These are phyloP conservation scores for Tortricodes alternella DNA, from an alignment of 2,888 invertebrate species.

Conservation along the genomic window DNA sequence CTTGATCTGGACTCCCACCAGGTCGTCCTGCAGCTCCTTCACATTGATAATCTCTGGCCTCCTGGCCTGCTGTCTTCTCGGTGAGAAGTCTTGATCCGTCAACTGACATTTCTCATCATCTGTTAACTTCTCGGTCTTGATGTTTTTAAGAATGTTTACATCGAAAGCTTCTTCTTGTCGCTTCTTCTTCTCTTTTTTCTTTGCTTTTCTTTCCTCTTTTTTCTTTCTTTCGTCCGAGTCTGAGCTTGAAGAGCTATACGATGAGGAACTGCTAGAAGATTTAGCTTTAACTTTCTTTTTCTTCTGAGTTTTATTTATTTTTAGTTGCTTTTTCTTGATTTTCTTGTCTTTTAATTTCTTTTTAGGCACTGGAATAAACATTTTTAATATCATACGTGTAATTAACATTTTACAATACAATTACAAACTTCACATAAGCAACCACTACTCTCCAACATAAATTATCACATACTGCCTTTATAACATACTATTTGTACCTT, in stretches of 20 bases:
- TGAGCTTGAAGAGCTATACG: slow-evolving; percentile 52
- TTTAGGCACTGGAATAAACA: slow-evolving; percentile 29
- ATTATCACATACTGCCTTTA: too few relatives aligned
- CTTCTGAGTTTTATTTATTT: slow-evolving; percentile 55
- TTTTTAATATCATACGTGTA: neutral
- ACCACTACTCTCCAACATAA: too few relatives aligned
- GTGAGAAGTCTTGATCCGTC: slow-evolving; percentile 54
- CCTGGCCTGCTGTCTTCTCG: slow-evolving; percentile 46
- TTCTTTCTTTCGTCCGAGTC: slow-evolving; percentile 45
- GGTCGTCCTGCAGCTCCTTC: slow-evolving; percentile 72
- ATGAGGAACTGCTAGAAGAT: slow-evolving; percentile 39
- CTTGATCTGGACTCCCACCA: slow-evolving; percentile 67
- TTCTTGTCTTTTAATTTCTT: slow-evolving; percentile 58
- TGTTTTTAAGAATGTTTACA: slow-evolving; percentile 70
- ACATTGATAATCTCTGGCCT: slow-evolving; percentile 59
- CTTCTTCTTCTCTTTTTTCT: slow-evolving; percentile 52
- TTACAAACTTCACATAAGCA: too few relatives aligned
- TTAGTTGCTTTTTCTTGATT: slow-evolving; percentile 57
- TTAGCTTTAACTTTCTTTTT: slow-evolving; percentile 57
- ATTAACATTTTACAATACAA: too few relatives aligned
- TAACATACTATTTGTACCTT: neutral
- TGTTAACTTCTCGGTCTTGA: slow-evolving; percentile 69
- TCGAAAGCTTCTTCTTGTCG: slow-evolving; percentile 64
- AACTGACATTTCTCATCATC: slow-evolving; percentile 62
- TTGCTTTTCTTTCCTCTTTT: slow-evolving; percentile 50